A percentile compares a stretch with the other conserved stretches of the same genome.
phyloP scores from a whole-genome alignment of 2,888 invertebrate genomes.

The Sesia apiformis region DNA sequence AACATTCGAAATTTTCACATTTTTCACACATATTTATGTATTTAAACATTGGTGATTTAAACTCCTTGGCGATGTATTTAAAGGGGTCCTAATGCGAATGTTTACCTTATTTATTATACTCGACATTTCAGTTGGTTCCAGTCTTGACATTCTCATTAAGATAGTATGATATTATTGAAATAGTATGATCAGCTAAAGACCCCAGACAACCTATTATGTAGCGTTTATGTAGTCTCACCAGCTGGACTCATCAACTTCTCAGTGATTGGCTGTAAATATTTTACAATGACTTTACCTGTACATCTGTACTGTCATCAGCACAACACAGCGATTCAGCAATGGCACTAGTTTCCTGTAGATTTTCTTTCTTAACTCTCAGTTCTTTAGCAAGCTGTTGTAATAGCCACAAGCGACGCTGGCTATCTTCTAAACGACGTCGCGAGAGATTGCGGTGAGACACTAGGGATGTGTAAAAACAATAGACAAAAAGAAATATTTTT shows the following conservation, averaged over 20 bases:
- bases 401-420: constrained; percentile 40
- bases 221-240: background rate
- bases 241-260: background rate
- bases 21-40: too few species aligned
- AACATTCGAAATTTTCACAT: too few species aligned
- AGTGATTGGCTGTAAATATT: background rate
- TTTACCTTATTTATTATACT: too few species aligned
- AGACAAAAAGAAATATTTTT: background rate
- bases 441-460: constrained; percentile 36
- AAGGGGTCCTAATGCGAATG: too few species aligned
- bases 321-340: constrained; percentile 42
- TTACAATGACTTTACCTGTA: constrained; percentile 27
- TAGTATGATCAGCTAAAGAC: too few species aligned
- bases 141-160: too few species aligned
- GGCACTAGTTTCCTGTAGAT: constrained; percentile 33
- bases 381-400: constrained; percentile 38
- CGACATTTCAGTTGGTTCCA: too few species aligned
- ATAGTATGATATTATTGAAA: too few species aligned
- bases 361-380: constrained; percentile 28
- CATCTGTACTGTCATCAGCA: constrained; percentile 24
- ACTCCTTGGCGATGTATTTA: too few species aligned
- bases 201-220: background rate
- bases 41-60: too few species aligned
- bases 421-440: constrained; percentile 22
- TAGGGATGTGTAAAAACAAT: constrained; percentile 10